Percentiles rank a stretch among this genome's conserved stretches.
phyloP scores from a whole-genome alignment of 2,797 vertebrate species.

The Glossophaga mutica region DNA sequence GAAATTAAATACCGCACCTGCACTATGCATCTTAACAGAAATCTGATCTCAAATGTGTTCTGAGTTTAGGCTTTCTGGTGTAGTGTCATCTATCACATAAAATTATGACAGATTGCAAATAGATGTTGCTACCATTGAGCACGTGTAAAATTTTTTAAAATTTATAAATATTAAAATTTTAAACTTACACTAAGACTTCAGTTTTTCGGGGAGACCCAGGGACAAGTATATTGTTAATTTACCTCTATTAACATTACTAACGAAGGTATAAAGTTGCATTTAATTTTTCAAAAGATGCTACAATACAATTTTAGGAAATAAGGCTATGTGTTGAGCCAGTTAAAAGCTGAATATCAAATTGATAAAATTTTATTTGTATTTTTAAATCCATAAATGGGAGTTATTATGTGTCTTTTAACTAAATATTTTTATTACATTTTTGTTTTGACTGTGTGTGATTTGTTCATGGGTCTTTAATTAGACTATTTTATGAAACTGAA shows the following conservation, averaged over 20 bases:
- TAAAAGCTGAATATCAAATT: slow-evolving; percentile 74
- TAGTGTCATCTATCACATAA: slow-evolving; percentile 40
- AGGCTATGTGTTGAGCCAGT: slow-evolving; percentile 74
- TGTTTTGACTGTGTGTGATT: slow-evolving; percentile 80
- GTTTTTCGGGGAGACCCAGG: slow-evolving; percentile 75
- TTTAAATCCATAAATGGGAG: slow-evolving; percentile 73
- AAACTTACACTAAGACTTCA: slow-evolving; percentile 70
- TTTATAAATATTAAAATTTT: slow-evolving; percentile 80
- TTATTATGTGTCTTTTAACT: slow-evolving; percentile 80
- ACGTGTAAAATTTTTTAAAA: slow-evolving; percentile 79
- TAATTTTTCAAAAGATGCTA: slow-evolving; percentile 72
- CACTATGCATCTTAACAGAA: slow-evolving; percentile 9
- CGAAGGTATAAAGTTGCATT: slow-evolving; percentile 72
- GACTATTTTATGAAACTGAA: neutral
- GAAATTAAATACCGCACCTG: slow-evolving; percentile 5
- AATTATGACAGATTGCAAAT: slow-evolving; percentile 53
- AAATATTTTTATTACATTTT: slow-evolving; percentile 80
- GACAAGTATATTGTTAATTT: slow-evolving; percentile 72
- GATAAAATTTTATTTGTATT: slow-evolving; percentile 78
- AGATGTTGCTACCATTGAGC: slow-evolving; percentile 72
- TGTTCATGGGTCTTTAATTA: slow-evolving; percentile 72
- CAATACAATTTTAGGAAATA: slow-evolving; percentile 72
- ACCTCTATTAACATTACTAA: slow-evolving; percentile 70
- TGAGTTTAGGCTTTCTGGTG: slow-evolving; percentile 29
- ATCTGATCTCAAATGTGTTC: slow-evolving; percentile 43